Base-by-base conservation (phyloP, 2,113 vertebrate genomes). In the Siniperca knerii region DNA sequence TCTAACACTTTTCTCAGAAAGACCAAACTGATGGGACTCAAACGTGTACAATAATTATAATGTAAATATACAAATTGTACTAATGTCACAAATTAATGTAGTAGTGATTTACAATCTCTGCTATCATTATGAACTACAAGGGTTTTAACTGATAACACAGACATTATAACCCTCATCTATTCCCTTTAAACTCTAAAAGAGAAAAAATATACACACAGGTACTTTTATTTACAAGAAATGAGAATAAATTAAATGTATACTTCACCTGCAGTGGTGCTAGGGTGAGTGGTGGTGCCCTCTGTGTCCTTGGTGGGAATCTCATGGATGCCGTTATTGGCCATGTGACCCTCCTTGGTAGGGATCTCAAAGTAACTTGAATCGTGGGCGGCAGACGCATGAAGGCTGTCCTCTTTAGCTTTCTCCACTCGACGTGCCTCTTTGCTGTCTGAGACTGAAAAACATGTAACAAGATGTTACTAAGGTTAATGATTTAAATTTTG, bases 231-330 rank as follows among this genome's bases (percentile, higher is more conserved):
- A 66, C 1, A 44, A 25, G 8, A 52, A 42, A 79, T 72, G 2
- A 25, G 8, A 84, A 72, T 44, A 5, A 48, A 58, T 67, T 0
- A 48, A 2, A 54, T 8, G 21, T 37, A 11, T 84, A 6, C 88
- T 94, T 95, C 84, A 92, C 93, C 91, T 90, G 94, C 65, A 58
- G 96, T 81, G 6, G 92, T 15, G 46, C 15, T 48, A 48, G 46
- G 15, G 6, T 86, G 88, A 92, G 95, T n/a, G 78, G 95, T 90
- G 15, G 92, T 81, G 66, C 93, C 96, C 88, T 97, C 96, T 2
- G 96, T 98, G 93, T 99, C 98, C 94, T 98, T 98, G 90, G 98
- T 98, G 87, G 98, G 97, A 86, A 99, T 96, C 95, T 99, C 98
- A 91, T 98, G 97, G 93, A 99, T 97, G 85, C 96, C 91, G 55